Evolutionary conservation across 2,113 vertebrate genomes (phyloP), one percentile per base, ranked within the genome.

Genomic region (Crotalus helleri): DNA sequence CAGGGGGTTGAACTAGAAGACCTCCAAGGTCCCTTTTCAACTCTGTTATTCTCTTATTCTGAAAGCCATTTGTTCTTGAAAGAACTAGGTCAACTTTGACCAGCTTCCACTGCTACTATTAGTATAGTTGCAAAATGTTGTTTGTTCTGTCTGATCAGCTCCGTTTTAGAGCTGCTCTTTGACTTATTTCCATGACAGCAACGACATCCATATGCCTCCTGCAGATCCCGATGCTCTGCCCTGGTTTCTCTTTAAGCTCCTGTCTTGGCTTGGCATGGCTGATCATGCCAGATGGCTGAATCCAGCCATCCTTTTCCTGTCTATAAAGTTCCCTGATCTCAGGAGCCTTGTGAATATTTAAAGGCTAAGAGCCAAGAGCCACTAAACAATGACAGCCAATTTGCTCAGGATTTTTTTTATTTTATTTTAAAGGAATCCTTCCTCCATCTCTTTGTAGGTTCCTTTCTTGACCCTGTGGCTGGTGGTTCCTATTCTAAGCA

Each of bases 71-170:
- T 5, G 12, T 39, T 89, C 33, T 4, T 10, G n/a, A 58, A 11
- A 90, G 23, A 1, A 26, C 9, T 19, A 0, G 6, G 54, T 24
- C 57, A 4, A 1, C 46, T 0, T 33, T 85, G 44, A 46, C 85
- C 0, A 0, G 29, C 13, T 23, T 94, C 92, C 23, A 39, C 0
- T 91, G 3, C 74, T 93, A 19, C 9, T 54, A 33, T 51, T 92
- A 86, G 89, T 4, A 61, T 19, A 91, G 0, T 51, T 0, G 0
- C 1, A 39, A 87, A 44, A 23, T 29, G 29, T 13, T 51, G 49
- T 57, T 26, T 29, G 19, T 39, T 3, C 11, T 15, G 24, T 49
- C 85, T 64, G 91, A 69, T 10, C 49, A 29, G n/a, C 44, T 39
- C 24, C 23, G 15, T 49, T 26, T 53, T 21, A 12, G 33, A 46